These are phyloP conservation scores for Rotaria magnacalcarata DNA, from an alignment of 2,888 invertebrate species.

Conservation along the genomic window DNA sequence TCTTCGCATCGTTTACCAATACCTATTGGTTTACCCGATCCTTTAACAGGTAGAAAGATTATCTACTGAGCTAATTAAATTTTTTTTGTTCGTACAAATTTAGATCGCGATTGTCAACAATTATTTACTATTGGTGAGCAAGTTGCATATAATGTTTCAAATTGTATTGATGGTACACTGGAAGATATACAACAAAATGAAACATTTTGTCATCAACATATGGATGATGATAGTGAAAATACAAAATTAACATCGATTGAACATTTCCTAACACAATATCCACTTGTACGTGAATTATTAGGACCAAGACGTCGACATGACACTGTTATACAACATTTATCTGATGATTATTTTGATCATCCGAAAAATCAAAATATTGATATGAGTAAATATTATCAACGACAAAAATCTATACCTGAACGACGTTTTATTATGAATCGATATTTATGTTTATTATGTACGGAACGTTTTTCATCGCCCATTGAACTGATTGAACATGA, in stretches of 20 bases:
- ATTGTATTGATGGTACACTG: constrained; percentile 24
- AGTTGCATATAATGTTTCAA: neutral
- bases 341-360: constrained; percentile 3
- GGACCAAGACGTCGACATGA: neutral
- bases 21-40: neutral
- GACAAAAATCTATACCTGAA: neutral
- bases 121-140: constrained; percentile 19
- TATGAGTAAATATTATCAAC: constrained; percentile 6
- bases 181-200: constrained; percentile 27
- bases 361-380: constrained; percentile 2
- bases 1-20: neutral
- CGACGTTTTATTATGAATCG: constrained; percentile 3
- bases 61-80: too few species aligned
- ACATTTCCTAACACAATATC: neutral
- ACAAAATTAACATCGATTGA: neutral
- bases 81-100: neutral
- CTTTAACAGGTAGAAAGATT: neutral
- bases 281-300: neutral
- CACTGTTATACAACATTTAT: neutral
- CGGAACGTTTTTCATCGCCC: neutral
- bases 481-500: neutral
- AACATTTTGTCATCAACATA: neutral
- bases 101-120: constrained; percentile 24
- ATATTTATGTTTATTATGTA: neutral
- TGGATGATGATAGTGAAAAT: neutral